Percentiles rank a stretch among this genome's conserved stretches.
Evolutionary conservation across 2,113 vertebrate genomes (phyloP).

Genomic region (Lophochroa leadbeateri): DNA sequence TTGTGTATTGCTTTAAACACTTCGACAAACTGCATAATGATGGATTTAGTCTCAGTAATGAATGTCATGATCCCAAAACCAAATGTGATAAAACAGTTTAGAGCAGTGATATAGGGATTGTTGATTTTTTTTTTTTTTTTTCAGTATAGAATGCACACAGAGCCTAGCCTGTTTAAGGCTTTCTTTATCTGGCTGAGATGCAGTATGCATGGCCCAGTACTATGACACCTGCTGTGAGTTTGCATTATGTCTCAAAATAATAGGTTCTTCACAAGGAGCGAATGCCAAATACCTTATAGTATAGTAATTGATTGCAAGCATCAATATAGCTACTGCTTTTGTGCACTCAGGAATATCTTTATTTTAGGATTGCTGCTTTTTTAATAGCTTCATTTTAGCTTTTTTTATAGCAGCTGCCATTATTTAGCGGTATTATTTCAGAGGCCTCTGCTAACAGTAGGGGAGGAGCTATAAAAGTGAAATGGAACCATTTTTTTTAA

Average conservation of each 20-base stretch:
- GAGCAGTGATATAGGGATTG: background rate
- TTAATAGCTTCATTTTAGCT: background rate
- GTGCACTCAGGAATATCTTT: slow-evolving; percentile 51
- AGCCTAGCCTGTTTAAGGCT: slow-evolving; percentile 5
- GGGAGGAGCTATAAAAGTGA: slow-evolving; percentile 18
- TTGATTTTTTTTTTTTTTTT: background rate
- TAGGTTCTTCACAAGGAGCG: slow-evolving; percentile 34
- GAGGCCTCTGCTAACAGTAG: background rate
- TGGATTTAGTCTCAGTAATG: slow-evolving; percentile 54
- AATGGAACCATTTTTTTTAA: background rate
- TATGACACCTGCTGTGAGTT: slow-evolving; percentile 61
- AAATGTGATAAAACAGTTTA: slow-evolving; percentile 17
- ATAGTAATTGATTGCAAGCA: slow-evolving; percentile 63
- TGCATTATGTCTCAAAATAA: slow-evolving; percentile 72
- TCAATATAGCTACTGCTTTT: slow-evolving; percentile 45
- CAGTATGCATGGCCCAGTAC: background rate
- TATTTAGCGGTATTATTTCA: slow-evolving; percentile 26
- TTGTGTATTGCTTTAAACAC: background rate
- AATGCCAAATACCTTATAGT: slow-evolving; percentile 26
- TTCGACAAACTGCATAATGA: slow-evolving; percentile 40
- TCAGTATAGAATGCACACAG: background rate
- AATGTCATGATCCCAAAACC: slow-evolving; percentile 33
- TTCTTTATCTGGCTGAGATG: slow-evolving; percentile 18
- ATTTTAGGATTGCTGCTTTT: slow-evolving; percentile 56
- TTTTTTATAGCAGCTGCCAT: slow-evolving; percentile 13